Evolutionary conservation across 2,888 invertebrate genomes (phyloP).

Genomic region (Uloborus plumipes): DNA sequence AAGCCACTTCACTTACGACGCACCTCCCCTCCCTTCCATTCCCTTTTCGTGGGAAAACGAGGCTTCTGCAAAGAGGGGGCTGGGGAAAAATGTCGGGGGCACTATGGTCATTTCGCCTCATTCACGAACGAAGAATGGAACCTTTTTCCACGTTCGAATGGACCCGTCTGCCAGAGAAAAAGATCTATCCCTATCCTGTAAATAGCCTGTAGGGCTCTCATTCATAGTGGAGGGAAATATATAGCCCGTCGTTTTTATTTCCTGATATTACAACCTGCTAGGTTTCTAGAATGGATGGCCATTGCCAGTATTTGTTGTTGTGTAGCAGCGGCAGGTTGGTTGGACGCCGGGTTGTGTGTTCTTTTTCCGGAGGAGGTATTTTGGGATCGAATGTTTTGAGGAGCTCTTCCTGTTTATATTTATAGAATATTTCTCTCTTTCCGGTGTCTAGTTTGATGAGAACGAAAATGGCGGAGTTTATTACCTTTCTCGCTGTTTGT

Average conservation of each 20-base stretch:
- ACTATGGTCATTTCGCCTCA: constrained; percentile 58
- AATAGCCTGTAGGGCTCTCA: constrained; percentile 31
- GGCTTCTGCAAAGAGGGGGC: neutral
- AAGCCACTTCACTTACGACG: neutral
- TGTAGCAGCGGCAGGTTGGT: constrained; percentile 13
- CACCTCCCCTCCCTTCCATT: neutral
- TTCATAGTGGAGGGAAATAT: constrained; percentile 29
- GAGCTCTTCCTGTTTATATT: too few species aligned
- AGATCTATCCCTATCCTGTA: constrained; percentile 11
- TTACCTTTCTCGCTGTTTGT: too few species aligned
- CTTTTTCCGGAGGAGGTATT: neutral
- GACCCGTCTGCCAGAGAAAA: constrained; percentile 11
- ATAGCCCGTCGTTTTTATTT: constrained; percentile 38
- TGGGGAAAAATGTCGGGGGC: constrained; percentile 1
- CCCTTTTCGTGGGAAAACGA: constrained; percentile 40
- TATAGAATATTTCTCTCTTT: too few species aligned
- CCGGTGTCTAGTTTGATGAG: too few species aligned
- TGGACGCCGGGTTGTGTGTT: constrained; percentile 6
- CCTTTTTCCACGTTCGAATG: constrained; percentile 38
- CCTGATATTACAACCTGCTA: constrained; percentile 32
- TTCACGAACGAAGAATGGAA: constrained; percentile 48
- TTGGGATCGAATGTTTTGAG: too few species aligned
- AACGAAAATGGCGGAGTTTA: too few species aligned
- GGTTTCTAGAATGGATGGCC: neutral
- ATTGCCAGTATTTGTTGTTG: neutral